Evolutionary conservation across 2,113 vertebrate species (phyloP).

Genomic region (Scortum barcoo): DNA sequence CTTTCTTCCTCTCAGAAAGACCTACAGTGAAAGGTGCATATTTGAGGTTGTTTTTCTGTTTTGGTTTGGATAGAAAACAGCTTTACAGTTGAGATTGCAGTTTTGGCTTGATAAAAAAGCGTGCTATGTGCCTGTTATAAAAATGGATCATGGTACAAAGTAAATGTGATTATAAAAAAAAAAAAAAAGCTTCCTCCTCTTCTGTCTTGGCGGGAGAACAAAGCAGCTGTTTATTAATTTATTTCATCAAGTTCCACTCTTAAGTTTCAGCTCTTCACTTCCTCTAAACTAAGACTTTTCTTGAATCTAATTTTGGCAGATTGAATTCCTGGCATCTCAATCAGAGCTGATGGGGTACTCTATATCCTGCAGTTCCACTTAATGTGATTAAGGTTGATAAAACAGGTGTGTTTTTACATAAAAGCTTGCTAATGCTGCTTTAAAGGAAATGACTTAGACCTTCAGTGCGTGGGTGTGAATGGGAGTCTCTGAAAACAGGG

Average conservation of each 20-base stretch:
- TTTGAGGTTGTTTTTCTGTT: not conserved
- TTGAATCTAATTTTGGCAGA: slow-evolving; percentile 27
- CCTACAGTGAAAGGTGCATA: not conserved
- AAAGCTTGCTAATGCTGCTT: slow-evolving; percentile 19
- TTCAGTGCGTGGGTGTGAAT: slow-evolving; percentile 16
- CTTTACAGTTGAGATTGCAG: not conserved
- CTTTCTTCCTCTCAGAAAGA: too few species aligned
- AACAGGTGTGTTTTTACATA: slow-evolving; percentile 55
- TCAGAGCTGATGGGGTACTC: slow-evolving; percentile 45
- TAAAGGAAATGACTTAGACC: not conserved
- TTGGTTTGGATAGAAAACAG: not conserved
- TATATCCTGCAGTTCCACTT: slow-evolving; percentile 14
- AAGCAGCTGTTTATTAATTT: not conserved
- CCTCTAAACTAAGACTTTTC: not conserved
- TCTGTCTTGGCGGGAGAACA: slow-evolving; percentile 2
- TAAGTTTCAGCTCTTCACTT: slow-evolving; percentile 4
- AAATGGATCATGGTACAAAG: not conserved
- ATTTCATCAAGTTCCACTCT: not conserved
- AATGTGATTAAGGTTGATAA: slow-evolving; percentile 42
- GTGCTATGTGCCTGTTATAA: not conserved
- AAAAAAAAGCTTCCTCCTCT: not conserved
- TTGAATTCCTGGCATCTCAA: slow-evolving; percentile 18
- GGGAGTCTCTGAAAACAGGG: not conserved
- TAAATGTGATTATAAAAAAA: not conserved
- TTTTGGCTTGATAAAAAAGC: not conserved